Evolutionary conservation across 2,888 invertebrate genomes (phyloP).

Genomic region (Lordiphosa fenestrarum): DNA sequence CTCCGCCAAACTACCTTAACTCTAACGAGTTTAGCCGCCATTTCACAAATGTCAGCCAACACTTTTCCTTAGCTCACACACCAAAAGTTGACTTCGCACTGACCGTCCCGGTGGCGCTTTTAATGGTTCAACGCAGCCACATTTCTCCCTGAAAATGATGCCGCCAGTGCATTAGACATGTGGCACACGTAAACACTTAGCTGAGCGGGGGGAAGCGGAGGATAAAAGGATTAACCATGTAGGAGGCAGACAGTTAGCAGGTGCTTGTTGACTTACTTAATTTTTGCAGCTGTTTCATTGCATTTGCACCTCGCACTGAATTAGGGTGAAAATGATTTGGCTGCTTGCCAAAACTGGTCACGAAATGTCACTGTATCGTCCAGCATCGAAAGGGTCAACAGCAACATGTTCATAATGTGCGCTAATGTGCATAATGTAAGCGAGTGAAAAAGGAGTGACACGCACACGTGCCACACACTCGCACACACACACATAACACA

Average conservation of each 20-base stretch:
- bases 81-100: constrained; percentile 10
- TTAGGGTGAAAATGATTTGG: constrained; percentile 46
- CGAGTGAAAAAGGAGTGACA: constrained; percentile 47
- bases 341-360: constrained; percentile 64
- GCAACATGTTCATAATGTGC: constrained; percentile 70
- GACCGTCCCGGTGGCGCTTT: constrained; percentile 12
- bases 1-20: no score
- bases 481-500: neutral
- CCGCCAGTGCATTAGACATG: constrained; percentile 49
- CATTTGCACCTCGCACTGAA: constrained; percentile 41
- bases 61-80: constrained; percentile 13
- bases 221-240: constrained; percentile 13
- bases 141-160: no score
- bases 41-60: constrained; percentile 1
- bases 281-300: constrained; percentile 42
- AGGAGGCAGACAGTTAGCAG: constrained; percentile 17
- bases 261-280: constrained; percentile 48
- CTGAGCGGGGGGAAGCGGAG: neutral
- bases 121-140: constrained; percentile 28
- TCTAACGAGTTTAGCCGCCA: no score
- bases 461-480: constrained; percentile 48
- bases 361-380: constrained; percentile 41
- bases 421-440: constrained; percentile 74
- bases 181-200: constrained; percentile 73
- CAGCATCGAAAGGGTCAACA: constrained; percentile 37